Percentiles rank a stretch among this genome's conserved stretches.
These are phyloP conservation scores for Tetragonula carbonaria DNA, from an alignment of 2,888 invertebrate species.

Conservation along the genomic window DNA sequence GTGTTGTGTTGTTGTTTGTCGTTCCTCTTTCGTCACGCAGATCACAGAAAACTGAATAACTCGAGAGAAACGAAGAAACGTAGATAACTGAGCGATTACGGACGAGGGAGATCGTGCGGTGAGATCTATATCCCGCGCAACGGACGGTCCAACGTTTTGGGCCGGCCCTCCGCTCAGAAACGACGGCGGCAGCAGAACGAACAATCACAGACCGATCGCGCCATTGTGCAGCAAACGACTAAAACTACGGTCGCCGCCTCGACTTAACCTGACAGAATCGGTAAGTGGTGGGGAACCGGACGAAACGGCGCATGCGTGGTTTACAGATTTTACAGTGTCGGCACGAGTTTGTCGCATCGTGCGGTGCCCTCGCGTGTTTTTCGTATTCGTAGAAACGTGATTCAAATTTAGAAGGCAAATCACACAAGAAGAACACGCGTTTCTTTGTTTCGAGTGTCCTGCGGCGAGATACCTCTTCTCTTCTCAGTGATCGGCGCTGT, in stretches of 20 bases:
- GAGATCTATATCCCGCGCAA: constrained; percentile 72
- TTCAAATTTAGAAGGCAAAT: constrained; percentile 13
- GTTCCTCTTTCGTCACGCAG: constrained; percentile 36
- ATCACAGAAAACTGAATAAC: constrained; percentile 2
- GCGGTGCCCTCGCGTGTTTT: constrained; percentile 13
- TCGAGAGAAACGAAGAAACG: constrained; percentile 33
- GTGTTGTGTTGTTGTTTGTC: not conserved
- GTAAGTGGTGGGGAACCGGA: constrained; percentile 2
- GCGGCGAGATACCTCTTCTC: constrained; percentile 19
- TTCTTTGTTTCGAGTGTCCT: constrained; percentile 5
- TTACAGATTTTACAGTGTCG: constrained; percentile 41
- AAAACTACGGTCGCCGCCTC: constrained; percentile 57
- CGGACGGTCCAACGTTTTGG: constrained; percentile 81
- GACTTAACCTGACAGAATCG: constrained; percentile 27
- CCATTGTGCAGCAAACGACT: constrained; percentile 83
- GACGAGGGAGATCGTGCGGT: constrained; percentile 62
- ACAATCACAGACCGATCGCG: constrained; percentile 73
- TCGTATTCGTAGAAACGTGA: constrained; percentile 37
- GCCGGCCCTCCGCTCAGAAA: constrained; percentile 83
- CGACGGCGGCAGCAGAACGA: constrained; percentile 77
- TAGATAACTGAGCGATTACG: constrained; percentile 53
- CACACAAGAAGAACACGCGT: not conserved
- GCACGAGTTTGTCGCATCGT: constrained; percentile 14
- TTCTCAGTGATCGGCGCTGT: not conserved
- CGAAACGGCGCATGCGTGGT: constrained; percentile 40